These are phyloP conservation scores for Lepilemur septentrionalis DNA, from an alignment of 2,797 vertebrate genomes.

Conservation along the genomic window DNA sequence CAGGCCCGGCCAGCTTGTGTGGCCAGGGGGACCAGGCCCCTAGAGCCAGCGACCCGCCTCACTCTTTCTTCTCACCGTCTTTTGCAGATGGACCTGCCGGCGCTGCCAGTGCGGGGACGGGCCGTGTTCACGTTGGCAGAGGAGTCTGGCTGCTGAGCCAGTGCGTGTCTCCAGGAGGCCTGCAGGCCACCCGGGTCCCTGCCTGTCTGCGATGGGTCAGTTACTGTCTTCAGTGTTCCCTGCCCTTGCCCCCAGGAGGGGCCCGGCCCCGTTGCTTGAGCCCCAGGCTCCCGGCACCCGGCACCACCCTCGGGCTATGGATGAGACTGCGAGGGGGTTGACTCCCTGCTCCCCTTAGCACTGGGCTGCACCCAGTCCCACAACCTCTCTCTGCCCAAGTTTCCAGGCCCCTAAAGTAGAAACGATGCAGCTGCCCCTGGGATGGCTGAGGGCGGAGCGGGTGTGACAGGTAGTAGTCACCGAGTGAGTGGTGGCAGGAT, in stretches of 20 bases:
- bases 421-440: not conserved
- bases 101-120: rapidly evolving
- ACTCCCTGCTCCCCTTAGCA: not conserved
- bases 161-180: not conserved
- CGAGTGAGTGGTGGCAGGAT: rapidly evolving
- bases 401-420: not conserved
- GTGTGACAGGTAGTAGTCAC: not conserved
- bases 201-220: not conserved
- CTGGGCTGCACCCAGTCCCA: not conserved
- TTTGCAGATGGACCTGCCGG: slow-evolving; percentile 41
- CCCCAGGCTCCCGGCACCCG: not conserved
- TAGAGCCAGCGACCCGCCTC: rapidly evolving
- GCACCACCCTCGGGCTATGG: rapidly evolving
- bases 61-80: not conserved
- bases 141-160: not conserved
- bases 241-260: not conserved
- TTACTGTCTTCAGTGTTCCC: not conserved
- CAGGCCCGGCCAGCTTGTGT: not conserved
- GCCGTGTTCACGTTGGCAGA: rapidly evolving
- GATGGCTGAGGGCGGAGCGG: not conserved
- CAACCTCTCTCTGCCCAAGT: not conserved
- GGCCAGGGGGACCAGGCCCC: not conserved
- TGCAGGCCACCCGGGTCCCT: not conserved
- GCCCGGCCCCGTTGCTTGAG: not conserved
- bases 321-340: not conserved